phyloP scores from a whole-genome alignment of 2,113 vertebrate species.

The Actenoides hombroni region DNA sequence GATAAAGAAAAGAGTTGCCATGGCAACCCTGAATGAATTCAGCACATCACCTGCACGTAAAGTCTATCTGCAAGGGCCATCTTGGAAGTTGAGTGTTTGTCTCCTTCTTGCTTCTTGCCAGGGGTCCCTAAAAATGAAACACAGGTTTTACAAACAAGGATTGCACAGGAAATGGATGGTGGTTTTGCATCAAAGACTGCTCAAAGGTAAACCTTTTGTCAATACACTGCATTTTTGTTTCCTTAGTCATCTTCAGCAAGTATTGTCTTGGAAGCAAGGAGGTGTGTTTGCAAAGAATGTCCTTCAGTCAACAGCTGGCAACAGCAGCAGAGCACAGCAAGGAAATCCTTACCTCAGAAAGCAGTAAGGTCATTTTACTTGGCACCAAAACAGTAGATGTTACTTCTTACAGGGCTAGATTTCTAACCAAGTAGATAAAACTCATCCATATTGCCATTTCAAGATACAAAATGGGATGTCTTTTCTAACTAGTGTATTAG shows the following conservation, averaged over 20 bases:
- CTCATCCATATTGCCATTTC: accelerated
- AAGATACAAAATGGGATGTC: neutral
- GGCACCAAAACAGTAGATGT: neutral
- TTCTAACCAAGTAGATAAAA: neutral
- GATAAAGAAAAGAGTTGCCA: neutral
- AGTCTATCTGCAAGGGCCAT: neutral
- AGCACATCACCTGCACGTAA: neutral
- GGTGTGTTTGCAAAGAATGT: neutral
- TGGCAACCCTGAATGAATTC: neutral
- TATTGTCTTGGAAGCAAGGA: neutral
- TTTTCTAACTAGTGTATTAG: neutral
- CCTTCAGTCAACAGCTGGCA: neutral
- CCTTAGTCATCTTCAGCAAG: neutral
- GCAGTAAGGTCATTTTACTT: neutral
- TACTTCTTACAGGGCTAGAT: neutral
- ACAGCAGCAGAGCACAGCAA: neutral
- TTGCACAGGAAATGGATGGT: neutral
- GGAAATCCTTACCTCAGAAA: neutral
- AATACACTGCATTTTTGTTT: neutral
- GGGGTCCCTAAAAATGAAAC: neutral
- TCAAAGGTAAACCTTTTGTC: neutral
- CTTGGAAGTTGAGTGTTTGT: neutral
- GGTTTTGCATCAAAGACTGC: neutral
- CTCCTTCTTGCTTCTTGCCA: neutral
- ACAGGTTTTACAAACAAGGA: neutral